Base-by-base conservation (phyloP, 2,888 invertebrate species). In the Parnassius mnemosyne region DNA sequence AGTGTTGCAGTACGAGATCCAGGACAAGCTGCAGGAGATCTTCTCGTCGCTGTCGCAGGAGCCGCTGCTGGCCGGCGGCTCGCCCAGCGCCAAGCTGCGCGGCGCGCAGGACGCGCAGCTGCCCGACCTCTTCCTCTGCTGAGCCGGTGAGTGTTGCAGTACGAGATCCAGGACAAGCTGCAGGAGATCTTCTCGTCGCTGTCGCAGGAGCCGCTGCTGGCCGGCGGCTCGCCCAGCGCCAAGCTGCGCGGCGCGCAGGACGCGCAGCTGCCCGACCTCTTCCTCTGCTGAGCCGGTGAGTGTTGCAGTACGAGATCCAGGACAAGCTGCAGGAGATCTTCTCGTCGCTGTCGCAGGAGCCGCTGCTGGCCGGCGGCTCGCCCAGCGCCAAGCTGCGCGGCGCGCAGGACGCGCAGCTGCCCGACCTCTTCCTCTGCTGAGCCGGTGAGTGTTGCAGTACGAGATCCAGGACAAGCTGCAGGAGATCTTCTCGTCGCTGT, bases 301-400 rank as follows among this genome's bases (percentile, higher is more conserved):
- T 3, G 70, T 89, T 89, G 16, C 92, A 97, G 97, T 97, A 97
- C 79, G 97, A 97, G 81, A 94, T 96, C 66, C 97, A 98, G 77
- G 96, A 95, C 77, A 97, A 97, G 77, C 85, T 98, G 64, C 97
- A 96, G 69, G 98, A 98, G 88, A 96, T 98, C 71, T 98, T 96
- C 92, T 96, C 96, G 77, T 95, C 96, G 56, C 90, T 97, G 63
- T 92, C 95, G 59, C 89, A 92, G 70, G 92, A 93, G 79, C 89
- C 93, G 54, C 80, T 89, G 69, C 80, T 86, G 81, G 65, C 79
- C 78, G 47, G 77, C 81, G 65, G 79, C 84, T 5, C 78, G 73
- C 66, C 80, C 80, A 76, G 74, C 73, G 77, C 64, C 80, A 72
- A 72, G 75, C 71, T 76, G 73, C 66, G 88, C 70, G 96, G 95